A percentile compares a stretch with the other conserved stretches of the same genome.
Conservation (phyloP, 2,113 vertebrate genomes). For the Candoia aspera region DNA sequence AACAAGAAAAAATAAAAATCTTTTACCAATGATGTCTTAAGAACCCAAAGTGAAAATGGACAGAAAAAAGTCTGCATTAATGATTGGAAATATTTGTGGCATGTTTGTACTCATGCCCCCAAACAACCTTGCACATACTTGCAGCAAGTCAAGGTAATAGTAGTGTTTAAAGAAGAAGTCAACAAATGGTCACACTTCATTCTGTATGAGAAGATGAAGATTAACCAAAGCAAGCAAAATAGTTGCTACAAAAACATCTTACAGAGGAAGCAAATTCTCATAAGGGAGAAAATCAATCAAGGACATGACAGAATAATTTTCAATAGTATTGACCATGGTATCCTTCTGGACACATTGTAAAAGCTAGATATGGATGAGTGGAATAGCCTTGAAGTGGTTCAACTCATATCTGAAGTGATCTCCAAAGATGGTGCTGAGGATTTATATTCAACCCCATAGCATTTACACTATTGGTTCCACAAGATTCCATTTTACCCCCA, state of each 20-base stretch:
- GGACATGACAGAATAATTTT: neutral
- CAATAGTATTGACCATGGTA: too few species aligned
- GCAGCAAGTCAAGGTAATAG: neutral
- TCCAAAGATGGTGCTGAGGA: too few species aligned
- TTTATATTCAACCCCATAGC: too few species aligned
- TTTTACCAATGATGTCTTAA: neutral
- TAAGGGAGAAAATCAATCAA: neutral
- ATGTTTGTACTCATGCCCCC: neutral
- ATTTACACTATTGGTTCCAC: too few species aligned
- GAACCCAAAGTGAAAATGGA: neutral
- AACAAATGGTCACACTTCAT: neutral
- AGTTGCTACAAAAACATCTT: neutral
- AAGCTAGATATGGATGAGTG: too few species aligned
- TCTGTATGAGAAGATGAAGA: neutral
- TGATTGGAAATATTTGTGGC: neutral
- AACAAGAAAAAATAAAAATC: neutral
- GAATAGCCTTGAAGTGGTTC: too few species aligned
- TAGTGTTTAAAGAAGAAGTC: neutral
- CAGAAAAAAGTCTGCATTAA: neutral
- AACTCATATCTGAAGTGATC: too few species aligned
- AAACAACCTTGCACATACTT: neutral
- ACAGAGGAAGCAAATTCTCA: neutral
- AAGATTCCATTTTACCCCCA: too few species aligned
- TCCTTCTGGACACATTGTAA: too few species aligned
- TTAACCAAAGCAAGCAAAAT: neutral